These are phyloP conservation scores for Prionace glauca DNA, from an alignment of 2,797 vertebrate genomes.

Conservation along the genomic window DNA sequence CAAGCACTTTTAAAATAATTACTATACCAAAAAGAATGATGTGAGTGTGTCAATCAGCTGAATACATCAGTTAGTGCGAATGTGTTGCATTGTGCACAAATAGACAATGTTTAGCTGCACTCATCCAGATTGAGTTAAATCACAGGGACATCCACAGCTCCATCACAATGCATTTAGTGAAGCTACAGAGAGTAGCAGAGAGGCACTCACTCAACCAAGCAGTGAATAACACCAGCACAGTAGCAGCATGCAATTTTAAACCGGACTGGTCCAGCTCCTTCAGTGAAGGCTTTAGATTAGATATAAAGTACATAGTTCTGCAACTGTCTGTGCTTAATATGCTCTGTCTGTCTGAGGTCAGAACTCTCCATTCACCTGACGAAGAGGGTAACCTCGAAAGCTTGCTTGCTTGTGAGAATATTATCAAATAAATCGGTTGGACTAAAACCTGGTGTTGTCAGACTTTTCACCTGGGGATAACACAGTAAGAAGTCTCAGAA, in stretches of 20 bases:
- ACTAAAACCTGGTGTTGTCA: too few species aligned
- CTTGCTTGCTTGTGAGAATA: too few species aligned
- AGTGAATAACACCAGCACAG: slow-evolving; percentile 3
- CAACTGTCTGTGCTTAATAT: too few species aligned
- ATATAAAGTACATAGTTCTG: not conserved
- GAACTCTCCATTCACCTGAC: too few species aligned
- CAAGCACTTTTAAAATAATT: not conserved
- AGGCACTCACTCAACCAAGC: not conserved
- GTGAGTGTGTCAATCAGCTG: not conserved
- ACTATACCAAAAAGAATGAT: not conserved
- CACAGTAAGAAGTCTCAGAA: too few species aligned
- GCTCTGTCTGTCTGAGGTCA: too few species aligned
- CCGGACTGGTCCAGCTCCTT: not conserved
- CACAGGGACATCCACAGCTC: not conserved
- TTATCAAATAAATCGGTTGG: too few species aligned
- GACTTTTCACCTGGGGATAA: not conserved
- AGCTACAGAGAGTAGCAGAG: not conserved
- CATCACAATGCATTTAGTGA: slow-evolving; percentile 32
- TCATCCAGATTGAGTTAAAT: not conserved
- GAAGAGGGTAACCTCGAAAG: too few species aligned
- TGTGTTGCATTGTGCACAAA: not conserved
- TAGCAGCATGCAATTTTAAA: not conserved
- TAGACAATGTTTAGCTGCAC: not conserved
- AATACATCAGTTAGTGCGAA: not conserved
- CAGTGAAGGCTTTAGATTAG: not conserved